A percentile compares a stretch with the other conserved stretches of the same genome.
phyloP scores from a whole-genome alignment of 2,797 vertebrate species.

The Melanotaenia nigrans region DNA sequence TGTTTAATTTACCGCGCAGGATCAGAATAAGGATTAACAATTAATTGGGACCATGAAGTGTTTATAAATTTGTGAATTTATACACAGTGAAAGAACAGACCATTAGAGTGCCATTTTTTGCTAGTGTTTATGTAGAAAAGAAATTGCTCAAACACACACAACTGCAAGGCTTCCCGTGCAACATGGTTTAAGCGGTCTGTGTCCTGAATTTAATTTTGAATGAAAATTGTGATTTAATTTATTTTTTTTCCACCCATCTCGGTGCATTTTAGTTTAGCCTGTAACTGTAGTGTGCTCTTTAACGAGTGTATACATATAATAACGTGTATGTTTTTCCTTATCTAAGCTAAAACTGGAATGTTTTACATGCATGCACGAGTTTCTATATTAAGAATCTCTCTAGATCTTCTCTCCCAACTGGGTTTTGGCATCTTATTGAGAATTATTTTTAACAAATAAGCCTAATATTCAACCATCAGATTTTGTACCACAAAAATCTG shows the following conservation, averaged over 20 bases:
- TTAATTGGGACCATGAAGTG: background rate
- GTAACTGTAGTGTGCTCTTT: constrained; percentile 58
- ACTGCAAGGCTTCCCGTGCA: constrained; percentile 17
- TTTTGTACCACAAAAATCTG: constrained; percentile 39
- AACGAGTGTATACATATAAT: constrained; percentile 34
- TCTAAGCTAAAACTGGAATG: constrained; percentile 66
- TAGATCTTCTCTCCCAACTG: constrained; percentile 53
- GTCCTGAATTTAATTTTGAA: constrained; percentile 18
- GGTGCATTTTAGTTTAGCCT: constrained; percentile 41
- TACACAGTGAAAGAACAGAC: background rate
- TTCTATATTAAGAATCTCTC: constrained; percentile 57
- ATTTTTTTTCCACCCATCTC: constrained; percentile 43
- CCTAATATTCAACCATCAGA: background rate
- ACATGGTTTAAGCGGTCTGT: constrained; percentile 39
- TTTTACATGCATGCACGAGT: constrained; percentile 73
- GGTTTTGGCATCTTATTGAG: constrained; percentile 42
- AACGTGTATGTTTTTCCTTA: constrained; percentile 60
- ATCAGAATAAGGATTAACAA: constrained; percentile 4
- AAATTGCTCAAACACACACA: constrained; percentile 21
- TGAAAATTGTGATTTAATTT: constrained; percentile 45
- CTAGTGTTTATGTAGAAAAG: background rate
- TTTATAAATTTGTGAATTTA: constrained; percentile 2
- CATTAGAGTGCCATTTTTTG: too few species aligned
- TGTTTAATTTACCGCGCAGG: constrained; percentile 3
- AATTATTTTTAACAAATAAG: constrained; percentile 23